A percentile compares a stretch with the other conserved stretches of the same genome.
Conservation (phyloP, 1,140 invertebrate genomes). For the Panonychus citri region DNA sequence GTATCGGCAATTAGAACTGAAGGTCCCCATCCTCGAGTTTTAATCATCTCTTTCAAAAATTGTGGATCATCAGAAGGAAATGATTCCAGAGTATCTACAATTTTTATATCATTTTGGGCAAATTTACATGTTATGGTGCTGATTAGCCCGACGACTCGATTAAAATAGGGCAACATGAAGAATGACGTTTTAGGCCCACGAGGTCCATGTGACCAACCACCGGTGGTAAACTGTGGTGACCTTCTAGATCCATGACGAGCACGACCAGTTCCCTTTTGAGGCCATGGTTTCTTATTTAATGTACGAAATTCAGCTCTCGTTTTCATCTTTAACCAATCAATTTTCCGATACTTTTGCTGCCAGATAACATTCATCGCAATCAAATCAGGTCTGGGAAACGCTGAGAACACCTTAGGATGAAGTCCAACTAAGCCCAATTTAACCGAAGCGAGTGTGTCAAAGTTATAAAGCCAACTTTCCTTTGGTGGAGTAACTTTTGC, state of each 20-base stretch:
- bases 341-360: constrained; percentile 59
- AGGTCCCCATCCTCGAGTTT: constrained; percentile 70
- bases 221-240: constrained; percentile 53
- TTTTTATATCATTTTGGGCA: constrained; percentile 77
- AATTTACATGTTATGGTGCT: constrained; percentile 65
- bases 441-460: constrained; percentile 48
- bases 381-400: constrained; percentile 49
- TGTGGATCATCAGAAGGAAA: constrained; percentile 55
- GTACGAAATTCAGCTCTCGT: constrained; percentile 58
- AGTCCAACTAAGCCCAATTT: constrained; percentile 62
- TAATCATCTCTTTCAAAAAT: constrained; percentile 47
- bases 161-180: constrained; percentile 63
- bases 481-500: constrained; percentile 27
- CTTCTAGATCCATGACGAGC: constrained; percentile 74
- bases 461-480: constrained; percentile 76
- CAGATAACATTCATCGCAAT: constrained; percentile 65
- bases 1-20: constrained; percentile 82
- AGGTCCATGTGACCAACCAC: constrained; percentile 65
- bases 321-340: constrained; percentile 37
- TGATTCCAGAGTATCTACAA: constrained; percentile 55
- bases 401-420: constrained; percentile 64
- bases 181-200: constrained; percentile 65
- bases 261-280: constrained; percentile 71
- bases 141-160: constrained; percentile 50
- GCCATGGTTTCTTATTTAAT: constrained; percentile 75